phyloP scores from a whole-genome alignment of 1,140 invertebrate genomes.

The Tribolium castaneum region DNA sequence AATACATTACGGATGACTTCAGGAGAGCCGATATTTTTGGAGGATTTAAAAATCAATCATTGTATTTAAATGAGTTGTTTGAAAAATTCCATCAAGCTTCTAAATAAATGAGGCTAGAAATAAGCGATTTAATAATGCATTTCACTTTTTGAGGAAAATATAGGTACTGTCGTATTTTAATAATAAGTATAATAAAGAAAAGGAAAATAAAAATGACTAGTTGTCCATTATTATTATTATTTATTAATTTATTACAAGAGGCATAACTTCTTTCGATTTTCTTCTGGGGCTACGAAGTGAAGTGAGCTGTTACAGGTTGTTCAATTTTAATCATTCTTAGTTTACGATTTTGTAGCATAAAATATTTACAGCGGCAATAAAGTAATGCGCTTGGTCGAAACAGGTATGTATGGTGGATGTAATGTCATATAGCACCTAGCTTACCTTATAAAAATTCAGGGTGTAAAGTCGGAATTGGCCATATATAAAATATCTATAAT shows the following conservation, averaged over 20 bases:
- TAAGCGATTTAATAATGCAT: no score
- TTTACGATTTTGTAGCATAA: constrained; percentile 21
- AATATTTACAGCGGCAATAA: constrained; percentile 7
- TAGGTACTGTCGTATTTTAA: no score
- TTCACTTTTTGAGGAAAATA: no score
- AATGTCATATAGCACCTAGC: not conserved
- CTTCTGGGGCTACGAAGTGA: not conserved
- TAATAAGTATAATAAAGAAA: no score
- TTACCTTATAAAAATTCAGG: constrained; percentile 49
- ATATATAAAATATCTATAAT: constrained; percentile 53
- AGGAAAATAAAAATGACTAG: not conserved
- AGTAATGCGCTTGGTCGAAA: not conserved
- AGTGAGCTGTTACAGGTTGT: not conserved
- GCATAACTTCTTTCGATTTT: not conserved
- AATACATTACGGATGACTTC: no score
- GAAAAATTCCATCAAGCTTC: no score
- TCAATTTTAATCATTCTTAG: constrained; percentile 16
- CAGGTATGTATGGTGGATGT: not conserved
- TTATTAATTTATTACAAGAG: not conserved
- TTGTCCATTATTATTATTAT: no score
- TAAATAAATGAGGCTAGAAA: no score
- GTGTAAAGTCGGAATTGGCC: constrained; percentile 50
- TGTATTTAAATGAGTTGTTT: no score
- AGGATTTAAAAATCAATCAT: no score
- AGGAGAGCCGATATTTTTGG: no score